phyloP scores from a whole-genome alignment of 2,113 vertebrate genomes.

The Synodontis membranacea region DNA sequence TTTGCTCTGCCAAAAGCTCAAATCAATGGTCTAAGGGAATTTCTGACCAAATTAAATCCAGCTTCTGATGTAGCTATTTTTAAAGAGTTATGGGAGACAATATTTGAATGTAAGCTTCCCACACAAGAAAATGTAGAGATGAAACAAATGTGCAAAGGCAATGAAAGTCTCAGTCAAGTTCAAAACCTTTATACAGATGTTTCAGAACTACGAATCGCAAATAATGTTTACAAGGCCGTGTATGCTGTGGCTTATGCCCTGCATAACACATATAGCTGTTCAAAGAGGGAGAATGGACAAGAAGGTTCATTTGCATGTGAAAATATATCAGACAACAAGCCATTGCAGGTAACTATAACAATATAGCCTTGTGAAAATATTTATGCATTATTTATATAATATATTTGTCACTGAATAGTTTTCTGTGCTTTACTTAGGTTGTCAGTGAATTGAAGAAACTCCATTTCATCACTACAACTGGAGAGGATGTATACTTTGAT shows the following conservation, averaged over 20 bases:
- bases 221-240: constrained; percentile 64
- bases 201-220: constrained; percentile 66
- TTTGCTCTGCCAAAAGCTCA: constrained; percentile 60
- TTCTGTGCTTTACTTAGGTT: constrained; percentile 36
- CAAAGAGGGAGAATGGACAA: constrained; percentile 14
- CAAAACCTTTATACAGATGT: constrained; percentile 69
- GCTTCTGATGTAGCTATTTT: constrained; percentile 38
- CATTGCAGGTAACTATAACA: constrained; percentile 53
- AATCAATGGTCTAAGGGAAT: constrained; percentile 55
- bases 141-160: constrained; percentile 44
- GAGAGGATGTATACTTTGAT: constrained; percentile 58
- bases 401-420: not conserved
- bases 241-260: constrained; percentile 59
- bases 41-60: constrained; percentile 51
- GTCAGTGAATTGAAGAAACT: constrained; percentile 51
- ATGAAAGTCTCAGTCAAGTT: constrained; percentile 50
- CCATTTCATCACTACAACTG: constrained; percentile 38
- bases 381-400: no score
- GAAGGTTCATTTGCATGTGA: constrained; percentile 26
- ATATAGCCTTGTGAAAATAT: not conserved
- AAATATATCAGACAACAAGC: constrained; percentile 35
- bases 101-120: constrained; percentile 54
- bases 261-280: constrained; percentile 42
- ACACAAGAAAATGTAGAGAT: constrained; percentile 47
- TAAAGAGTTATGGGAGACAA: constrained; percentile 58